Conservation (phyloP, 2,113 vertebrate genomes). For the Chionomys nivalis region DNA sequence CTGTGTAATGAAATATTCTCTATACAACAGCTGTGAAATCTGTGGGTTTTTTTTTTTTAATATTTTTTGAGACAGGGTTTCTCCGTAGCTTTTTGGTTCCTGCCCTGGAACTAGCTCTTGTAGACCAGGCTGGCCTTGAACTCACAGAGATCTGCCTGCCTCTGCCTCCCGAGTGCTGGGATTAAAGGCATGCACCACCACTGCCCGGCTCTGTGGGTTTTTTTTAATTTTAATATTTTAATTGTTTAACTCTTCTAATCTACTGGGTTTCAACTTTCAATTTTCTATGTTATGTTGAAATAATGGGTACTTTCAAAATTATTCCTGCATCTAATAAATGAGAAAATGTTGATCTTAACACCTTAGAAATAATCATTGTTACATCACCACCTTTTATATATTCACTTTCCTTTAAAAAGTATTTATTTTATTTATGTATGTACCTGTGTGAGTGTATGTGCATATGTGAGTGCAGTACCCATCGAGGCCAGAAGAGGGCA, state of each 20-base stretch:
- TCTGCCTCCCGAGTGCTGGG: no score
- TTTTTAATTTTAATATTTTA: background rate
- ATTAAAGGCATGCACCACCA: no score
- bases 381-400: accelerated
- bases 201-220: no score
- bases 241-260: background rate
- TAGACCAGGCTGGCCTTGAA: no score
- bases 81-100: no score
- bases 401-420: background rate
- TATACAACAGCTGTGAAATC: accelerated
- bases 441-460: background rate
- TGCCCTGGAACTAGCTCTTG: no score
- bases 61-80: no score
- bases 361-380: accelerated
- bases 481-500: no score
- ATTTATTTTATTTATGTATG: background rate
- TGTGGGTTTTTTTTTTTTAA: accelerated
- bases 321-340: accelerated
- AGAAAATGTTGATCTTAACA: accelerated
- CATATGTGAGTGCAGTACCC: background rate
- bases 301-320: accelerated
- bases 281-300: background rate
- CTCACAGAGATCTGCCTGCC: no score
- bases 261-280: background rate
- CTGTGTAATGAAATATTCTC: background rate